Evolutionary conservation across 2,113 vertebrate genomes (phyloP).

Genomic region (Colinus virginianus): DNA sequence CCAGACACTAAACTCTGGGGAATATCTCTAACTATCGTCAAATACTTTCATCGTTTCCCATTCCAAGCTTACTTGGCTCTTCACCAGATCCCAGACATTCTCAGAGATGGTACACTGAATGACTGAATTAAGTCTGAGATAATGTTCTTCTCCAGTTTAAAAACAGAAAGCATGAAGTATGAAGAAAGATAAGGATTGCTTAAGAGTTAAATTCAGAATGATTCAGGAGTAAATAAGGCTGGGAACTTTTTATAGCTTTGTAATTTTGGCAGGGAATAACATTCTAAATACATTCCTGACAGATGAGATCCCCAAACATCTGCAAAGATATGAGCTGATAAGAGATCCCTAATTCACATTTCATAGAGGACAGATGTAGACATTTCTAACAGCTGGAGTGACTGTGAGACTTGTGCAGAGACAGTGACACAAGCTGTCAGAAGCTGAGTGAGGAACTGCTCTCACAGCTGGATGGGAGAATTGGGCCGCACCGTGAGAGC

Average conservation of each 20-base stretch:
- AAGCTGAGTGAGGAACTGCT: neutral
- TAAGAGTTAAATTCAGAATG: conserved; percentile 16
- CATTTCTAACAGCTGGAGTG: conserved; percentile 31
- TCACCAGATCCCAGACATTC: neutral
- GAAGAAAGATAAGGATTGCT: conserved; percentile 1
- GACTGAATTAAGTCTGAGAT: conserved; percentile 11
- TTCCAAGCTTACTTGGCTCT: conserved; percentile 26
- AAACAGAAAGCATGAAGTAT: conserved; percentile 5
- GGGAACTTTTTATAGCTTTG: conserved; percentile 39
- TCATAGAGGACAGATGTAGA: conserved; percentile 37
- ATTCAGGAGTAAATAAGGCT: conserved; percentile 8
- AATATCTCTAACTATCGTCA: conserved; percentile 26
- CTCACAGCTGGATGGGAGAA: neutral
- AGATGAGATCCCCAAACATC: conserved; percentile 57
- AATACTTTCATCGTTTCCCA: neutral
- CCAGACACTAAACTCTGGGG: neutral
- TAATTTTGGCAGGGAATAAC: neutral
- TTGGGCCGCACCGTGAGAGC: neutral
- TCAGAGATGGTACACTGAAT: neutral
- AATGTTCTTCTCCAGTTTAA: neutral
- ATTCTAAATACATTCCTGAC: conserved; percentile 48
- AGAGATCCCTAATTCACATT: neutral
- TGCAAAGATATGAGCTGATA: conserved; percentile 35
- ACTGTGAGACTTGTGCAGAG: neutral
- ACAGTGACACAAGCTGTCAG: neutral